These are phyloP conservation scores for Geotrupes spiniger DNA, from an alignment of 2,888 invertebrate genomes.

Conservation along the genomic window DNA sequence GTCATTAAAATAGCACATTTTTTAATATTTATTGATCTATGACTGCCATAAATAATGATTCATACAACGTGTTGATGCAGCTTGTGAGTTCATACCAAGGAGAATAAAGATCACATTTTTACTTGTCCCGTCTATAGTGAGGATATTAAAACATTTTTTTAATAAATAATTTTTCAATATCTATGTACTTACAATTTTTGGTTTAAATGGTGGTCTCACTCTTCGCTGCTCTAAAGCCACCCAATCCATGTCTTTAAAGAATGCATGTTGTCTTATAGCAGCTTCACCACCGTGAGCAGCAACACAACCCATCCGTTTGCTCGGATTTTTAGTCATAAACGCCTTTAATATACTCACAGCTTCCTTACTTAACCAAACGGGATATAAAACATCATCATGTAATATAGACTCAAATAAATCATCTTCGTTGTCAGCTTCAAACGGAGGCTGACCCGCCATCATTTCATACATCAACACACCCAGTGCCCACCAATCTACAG, in stretches of 20 bases:
- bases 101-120: too few species aligned
- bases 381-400: conserved; percentile 97
- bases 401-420: conserved; percentile 98
- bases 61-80: too few species aligned
- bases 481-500: conserved; percentile 95
- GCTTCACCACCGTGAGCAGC: conserved; percentile 68
- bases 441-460: conserved; percentile 99
- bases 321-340: conserved; percentile 98
- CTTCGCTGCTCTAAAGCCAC: conserved; percentile 84
- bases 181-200: conserved; percentile 83
- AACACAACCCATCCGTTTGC: conserved; percentile 89
- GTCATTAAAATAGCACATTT: too few species aligned
- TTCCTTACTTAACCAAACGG: conserved; percentile 92
- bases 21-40: too few species aligned
- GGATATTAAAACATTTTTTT: too few species aligned
- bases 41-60: too few species aligned
- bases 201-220: conserved; percentile 96
- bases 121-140: too few species aligned
- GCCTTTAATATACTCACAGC: conserved; percentile 89
- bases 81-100: too few species aligned
- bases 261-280: conserved; percentile 86
- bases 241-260: conserved; percentile 97
- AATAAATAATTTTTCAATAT: too few species aligned
- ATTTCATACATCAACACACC: conserved; percentile 99
- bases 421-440: conserved; percentile 99